Percentiles rank a stretch among this genome's conserved stretches.
Conservation (phyloP, 1,140 invertebrate genomes). For the Pristionchus pacificus region DNA sequence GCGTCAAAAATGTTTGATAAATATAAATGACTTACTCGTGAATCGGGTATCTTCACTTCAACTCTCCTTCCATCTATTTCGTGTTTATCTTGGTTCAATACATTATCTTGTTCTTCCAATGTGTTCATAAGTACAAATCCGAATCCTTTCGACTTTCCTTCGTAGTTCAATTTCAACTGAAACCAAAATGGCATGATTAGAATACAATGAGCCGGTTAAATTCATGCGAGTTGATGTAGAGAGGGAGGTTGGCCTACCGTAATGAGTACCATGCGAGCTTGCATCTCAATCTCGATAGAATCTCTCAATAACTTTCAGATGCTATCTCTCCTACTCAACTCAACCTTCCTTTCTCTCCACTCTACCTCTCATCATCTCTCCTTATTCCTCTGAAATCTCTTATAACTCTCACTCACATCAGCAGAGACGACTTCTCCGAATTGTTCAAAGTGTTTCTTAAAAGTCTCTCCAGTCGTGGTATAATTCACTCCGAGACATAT, state of each 20-base stretch:
- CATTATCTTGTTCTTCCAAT: constrained; percentile 29
- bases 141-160: constrained; percentile 29
- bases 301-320: background rate
- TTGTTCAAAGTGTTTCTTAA: constrained; percentile 62
- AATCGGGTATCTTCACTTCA: constrained; percentile 30
- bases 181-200: no score
- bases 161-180: constrained; percentile 23
- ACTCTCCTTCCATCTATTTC: constrained; percentile 18
- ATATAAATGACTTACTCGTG: constrained; percentile 12
- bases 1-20: no score
- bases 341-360: background rate
- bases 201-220: no score
- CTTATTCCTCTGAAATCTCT: background rate
- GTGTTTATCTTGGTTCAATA: constrained; percentile 10
- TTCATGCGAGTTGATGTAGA: no score
- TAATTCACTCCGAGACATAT: constrained; percentile 58
- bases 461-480: constrained; percentile 61
- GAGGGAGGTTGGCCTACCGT: no score
- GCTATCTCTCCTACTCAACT: background rate
- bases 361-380: background rate
- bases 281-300: background rate
- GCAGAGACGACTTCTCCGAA: constrained; percentile 62
- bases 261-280: no score
- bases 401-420: constrained; percentile 54
- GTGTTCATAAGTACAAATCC: constrained; percentile 28